Conservation (phyloP, 2,113 vertebrate genomes). For the Hemichromis elongatus region DNA sequence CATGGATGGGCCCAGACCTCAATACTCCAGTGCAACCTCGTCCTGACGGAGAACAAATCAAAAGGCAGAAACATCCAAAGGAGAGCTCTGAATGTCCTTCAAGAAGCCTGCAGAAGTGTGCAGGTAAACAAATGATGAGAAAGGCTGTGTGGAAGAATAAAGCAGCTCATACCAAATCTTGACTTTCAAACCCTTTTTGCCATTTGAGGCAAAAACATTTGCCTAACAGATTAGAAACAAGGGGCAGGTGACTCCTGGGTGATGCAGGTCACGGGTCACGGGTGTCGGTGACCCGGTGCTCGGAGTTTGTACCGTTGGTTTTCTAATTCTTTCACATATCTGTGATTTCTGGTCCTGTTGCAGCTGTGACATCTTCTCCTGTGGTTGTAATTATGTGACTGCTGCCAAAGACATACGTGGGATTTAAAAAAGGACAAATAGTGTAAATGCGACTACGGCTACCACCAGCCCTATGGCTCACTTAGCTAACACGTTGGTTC, state of each 20-base stretch:
- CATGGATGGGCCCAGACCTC: background rate
- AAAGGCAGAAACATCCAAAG: background rate
- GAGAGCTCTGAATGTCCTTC: background rate
- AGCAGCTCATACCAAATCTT: background rate
- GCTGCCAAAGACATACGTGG: background rate
- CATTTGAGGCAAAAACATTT: fast-evolving
- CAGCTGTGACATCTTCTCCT: background rate
- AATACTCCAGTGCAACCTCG: fast-evolving
- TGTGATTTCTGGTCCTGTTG: background rate
- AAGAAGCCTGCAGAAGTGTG: background rate
- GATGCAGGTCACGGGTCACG: too few species aligned
- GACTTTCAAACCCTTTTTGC: background rate
- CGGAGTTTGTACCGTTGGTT: too few species aligned
- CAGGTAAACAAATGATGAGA: background rate
- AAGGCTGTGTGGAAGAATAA: fast-evolving
- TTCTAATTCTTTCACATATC: fast-evolving
- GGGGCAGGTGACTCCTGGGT: background rate
- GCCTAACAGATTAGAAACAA: background rate
- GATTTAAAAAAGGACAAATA: background rate
- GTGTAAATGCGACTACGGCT: background rate
- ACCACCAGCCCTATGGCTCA: background rate
- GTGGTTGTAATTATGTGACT: background rate
- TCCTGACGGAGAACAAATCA: background rate
- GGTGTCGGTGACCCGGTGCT: background rate
- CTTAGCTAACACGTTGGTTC: background rate